phyloP scores from a whole-genome alignment of 1,140 invertebrate genomes.

The Drosophila hydei region DNA sequence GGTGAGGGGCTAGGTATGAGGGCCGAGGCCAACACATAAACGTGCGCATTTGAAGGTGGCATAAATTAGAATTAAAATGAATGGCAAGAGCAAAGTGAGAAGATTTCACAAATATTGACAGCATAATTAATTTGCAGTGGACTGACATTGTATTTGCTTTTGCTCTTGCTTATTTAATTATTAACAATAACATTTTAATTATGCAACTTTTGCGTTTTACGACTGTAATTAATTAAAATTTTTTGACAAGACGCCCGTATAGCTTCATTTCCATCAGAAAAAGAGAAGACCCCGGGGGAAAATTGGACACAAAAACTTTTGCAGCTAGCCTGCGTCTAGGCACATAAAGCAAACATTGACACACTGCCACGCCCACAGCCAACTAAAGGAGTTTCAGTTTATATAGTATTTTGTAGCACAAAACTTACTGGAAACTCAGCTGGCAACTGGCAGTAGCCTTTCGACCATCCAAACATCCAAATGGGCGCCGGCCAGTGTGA shows the following conservation, averaged over 20 bases:
- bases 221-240: slow-evolving; percentile 68
- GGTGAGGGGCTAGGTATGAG: neutral
- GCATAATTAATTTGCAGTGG: slow-evolving; percentile 65
- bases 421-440: slow-evolving; percentile 70
- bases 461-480: neutral
- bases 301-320: slow-evolving; percentile 41
- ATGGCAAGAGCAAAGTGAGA: slow-evolving; percentile 25
- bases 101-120: slow-evolving; percentile 65
- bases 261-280: slow-evolving; percentile 8
- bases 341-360: slow-evolving; percentile 80
- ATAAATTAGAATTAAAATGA: slow-evolving; percentile 51
- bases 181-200: slow-evolving; percentile 59
- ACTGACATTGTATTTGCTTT: slow-evolving; percentile 16
- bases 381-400: slow-evolving; percentile 59
- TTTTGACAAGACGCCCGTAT: slow-evolving; percentile 35
- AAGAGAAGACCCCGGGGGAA: neutral
- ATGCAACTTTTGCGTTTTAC: slow-evolving; percentile 45
- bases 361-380: slow-evolving; percentile 65
- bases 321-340: slow-evolving; percentile 45
- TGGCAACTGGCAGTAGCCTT: slow-evolving; percentile 48
- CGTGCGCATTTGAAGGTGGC: neutral
- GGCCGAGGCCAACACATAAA: neutral
- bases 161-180: slow-evolving; percentile 60
- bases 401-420: slow-evolving; percentile 62
- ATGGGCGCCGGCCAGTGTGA: slow-evolving; percentile 12